phyloP scores from a whole-genome alignment of 2,888 invertebrate species.

The Mycogona germanica region DNA sequence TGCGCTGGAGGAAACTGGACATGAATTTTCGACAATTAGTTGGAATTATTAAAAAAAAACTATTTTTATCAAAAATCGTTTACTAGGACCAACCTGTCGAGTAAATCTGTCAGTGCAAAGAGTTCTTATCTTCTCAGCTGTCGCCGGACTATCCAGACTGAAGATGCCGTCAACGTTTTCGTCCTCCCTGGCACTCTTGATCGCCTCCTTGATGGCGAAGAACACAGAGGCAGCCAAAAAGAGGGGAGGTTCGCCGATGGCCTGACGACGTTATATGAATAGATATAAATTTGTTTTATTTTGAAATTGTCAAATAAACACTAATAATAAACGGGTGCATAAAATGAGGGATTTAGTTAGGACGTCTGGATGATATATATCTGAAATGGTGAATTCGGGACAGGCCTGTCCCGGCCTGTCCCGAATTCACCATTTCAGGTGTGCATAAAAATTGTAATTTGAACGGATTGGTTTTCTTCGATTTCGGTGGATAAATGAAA shows the following conservation, averaged over 20 bases:
- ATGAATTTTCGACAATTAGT: not conserved
- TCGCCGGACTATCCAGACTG: conserved; percentile 68
- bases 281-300: not conserved
- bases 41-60: not conserved
- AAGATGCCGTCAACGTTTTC: conserved; percentile 48
- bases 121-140: conserved; percentile 76
- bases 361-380: too few relatives aligned
- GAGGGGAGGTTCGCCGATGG: conserved; percentile 89
- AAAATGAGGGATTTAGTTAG: not conserved
- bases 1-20: conserved; percentile 4
- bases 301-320: not conserved
- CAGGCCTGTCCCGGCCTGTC: too few relatives aligned
- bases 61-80: not conserved
- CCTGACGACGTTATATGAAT: conserved; percentile 42
- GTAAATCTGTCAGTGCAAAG: conserved; percentile 76
- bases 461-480: too few relatives aligned
- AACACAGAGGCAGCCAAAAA: conserved; percentile 77
- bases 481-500: too few relatives aligned
- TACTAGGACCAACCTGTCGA: conserved; percentile 44
- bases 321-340: not conserved
- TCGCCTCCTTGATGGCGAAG: conserved; percentile 82
- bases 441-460: too few relatives aligned
- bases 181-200: conserved; percentile 61
- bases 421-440: too few relatives aligned
- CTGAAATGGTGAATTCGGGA: not conserved